Percentiles rank a stretch among this genome's conserved stretches.
Evolutionary conservation across 2,113 vertebrate genomes (phyloP).

Genomic region (Guaruba guarouba): DNA sequence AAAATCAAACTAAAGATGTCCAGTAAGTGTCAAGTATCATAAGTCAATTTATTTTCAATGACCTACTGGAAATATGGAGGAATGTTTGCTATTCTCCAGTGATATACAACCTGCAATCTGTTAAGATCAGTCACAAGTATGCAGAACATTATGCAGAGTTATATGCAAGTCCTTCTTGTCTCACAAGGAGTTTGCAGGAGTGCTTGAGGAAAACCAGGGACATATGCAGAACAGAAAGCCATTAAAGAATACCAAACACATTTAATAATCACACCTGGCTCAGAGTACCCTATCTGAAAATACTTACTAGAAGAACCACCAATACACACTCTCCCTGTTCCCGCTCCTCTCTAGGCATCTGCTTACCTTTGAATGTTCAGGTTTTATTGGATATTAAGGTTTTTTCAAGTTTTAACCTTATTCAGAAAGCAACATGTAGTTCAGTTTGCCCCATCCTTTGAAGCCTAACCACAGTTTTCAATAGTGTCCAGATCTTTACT

Average conservation of each 20-base stretch:
- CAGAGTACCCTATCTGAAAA: not conserved
- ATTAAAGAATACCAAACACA: not conserved
- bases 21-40: not conserved
- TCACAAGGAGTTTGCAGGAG: not conserved
- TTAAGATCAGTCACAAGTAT: not conserved
- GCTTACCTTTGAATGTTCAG: not conserved
- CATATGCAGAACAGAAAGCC: not conserved
- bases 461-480: not conserved
- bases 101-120: not conserved
- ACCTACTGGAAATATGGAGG: not conserved
- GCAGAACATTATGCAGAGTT: not conserved
- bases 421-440: not conserved
- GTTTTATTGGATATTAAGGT: not conserved
- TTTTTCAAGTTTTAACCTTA: not conserved
- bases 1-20: not conserved
- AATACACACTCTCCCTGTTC: not conserved
- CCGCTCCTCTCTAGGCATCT: not conserved
- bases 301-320: not conserved
- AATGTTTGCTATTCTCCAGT: not conserved
- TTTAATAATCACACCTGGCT: not conserved
- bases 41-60: not conserved
- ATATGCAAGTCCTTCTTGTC: not conserved
- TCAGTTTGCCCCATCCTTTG: not conserved
- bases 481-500: not conserved
- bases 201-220: not conserved